Conservation (phyloP, 2,888 invertebrate genomes). For the Proisotoma minuta region DNA sequence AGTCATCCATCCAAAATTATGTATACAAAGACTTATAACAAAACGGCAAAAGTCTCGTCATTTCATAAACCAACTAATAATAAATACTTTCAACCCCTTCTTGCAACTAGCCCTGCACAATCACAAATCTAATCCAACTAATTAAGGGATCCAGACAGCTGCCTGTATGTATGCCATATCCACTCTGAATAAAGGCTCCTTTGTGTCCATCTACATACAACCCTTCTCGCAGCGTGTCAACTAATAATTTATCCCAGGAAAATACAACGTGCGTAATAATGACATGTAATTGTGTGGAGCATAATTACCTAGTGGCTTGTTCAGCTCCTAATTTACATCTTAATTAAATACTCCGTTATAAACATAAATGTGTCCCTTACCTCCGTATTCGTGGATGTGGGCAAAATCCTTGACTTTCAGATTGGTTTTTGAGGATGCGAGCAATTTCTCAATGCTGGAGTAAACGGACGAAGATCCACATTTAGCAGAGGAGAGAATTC, state of each 20-base stretch:
- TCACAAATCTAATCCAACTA: neutral
- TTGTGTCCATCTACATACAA: neutral
- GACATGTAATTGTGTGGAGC: no score
- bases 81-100: no score
- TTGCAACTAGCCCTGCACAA: no score
- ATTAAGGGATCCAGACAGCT: constrained; percentile 6
- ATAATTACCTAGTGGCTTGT: no score
- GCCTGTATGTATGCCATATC: neutral
- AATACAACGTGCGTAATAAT: no score
- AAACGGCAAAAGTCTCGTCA: no score
- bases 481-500: neutral
- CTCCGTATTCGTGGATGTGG: neutral
- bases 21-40: no score
- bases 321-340: neutral
- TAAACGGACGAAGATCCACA: constrained; percentile 33
- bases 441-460: constrained; percentile 47
- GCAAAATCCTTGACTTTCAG: constrained; percentile 6
- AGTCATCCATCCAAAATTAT: no score
- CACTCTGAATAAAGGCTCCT: neutral
- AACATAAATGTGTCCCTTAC: no score
- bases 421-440: constrained; percentile 38
- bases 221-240: neutral
- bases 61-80: no score
- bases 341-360: neutral
- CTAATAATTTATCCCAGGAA: neutral